Evolutionary conservation across 1,140 invertebrate species (phyloP), one percentile per base, ranked within the genome.

Genomic region (Hypothenemus hampei): DNA sequence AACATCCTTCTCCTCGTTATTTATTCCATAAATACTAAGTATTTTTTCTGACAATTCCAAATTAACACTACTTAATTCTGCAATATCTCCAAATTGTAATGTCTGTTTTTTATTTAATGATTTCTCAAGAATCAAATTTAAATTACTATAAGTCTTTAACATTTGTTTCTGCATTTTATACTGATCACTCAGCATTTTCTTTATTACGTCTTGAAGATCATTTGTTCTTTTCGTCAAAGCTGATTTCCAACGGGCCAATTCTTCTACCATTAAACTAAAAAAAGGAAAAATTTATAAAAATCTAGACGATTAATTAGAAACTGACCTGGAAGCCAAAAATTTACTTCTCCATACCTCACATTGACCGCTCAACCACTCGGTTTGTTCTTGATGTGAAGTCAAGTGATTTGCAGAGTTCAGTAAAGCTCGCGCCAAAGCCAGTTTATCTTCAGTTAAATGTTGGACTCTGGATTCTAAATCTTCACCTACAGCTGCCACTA

Each of bases 341-440:
- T 96, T 96, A 65, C 90, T 94, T 57, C 91, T 82, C 91, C 92
- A 96, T 47, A 96, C 90, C 77, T 97, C 92, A 72, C 91, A 93
- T 65, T 95, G 91, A 3, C 92, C 90, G 19, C 89, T 88, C 18
- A 96, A 72, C 78, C 87, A 91, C 69, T 96, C 93, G 3, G 91
- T 87, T 76, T 94, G 89, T 71, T 96, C 92, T 70, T 90, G 88
- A 73, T 93, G 91, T 1, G 87, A 86, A 37, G 83, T 85, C 31
- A 93, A 75, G 70, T 89, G 83, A 71, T 91, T 83, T 7, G 88
- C 85, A 35, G 89, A 93, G 63, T 85, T 88, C 0, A 92, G 73
- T 29, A 97, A 75, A 29, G 93, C 89, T 61, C 85, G 77, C 0
- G 91, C 87, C 60, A 96, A 76, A 63, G 92, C 85, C 37, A 91